Conservation (phyloP, 2,888 invertebrate genomes). For the Seladonia tumulorum region DNA sequence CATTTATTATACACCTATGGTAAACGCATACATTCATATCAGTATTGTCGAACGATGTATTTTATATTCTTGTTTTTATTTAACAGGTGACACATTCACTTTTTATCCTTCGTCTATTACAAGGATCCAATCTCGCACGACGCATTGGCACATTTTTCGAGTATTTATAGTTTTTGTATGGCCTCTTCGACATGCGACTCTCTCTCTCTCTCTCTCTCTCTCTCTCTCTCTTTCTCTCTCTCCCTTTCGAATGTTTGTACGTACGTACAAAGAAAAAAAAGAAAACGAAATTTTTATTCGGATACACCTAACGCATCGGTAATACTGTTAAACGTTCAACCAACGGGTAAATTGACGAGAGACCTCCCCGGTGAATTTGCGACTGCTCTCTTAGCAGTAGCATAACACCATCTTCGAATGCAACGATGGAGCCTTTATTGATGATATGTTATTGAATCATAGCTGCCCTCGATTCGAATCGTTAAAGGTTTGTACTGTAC, state of each 20-base stretch:
- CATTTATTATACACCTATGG: slow-evolving; percentile 50
- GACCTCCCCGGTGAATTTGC: slow-evolving; percentile 11
- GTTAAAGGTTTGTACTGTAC: slow-evolving; percentile 76
- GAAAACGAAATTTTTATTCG: slow-evolving; percentile 50
- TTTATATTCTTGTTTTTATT: slow-evolving; percentile 22
- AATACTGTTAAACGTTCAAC: slow-evolving; percentile 50
- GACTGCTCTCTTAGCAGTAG: slow-evolving; percentile 1
- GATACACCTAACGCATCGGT: slow-evolving; percentile 45
- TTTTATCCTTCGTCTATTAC: slow-evolving; percentile 52
- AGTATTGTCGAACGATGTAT: slow-evolving; percentile 25
- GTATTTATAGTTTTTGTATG: neutral
- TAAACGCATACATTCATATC: slow-evolving; percentile 61
- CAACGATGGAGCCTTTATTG: slow-evolving; percentile 25
- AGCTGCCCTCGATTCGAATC: slow-evolving; percentile 37
- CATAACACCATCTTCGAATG: slow-evolving; percentile 39
- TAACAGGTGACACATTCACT: slow-evolving; percentile 53
- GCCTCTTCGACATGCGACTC: slow-evolving; percentile 22
- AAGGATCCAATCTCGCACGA: slow-evolving; percentile 40
- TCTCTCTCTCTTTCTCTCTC: too few species aligned
- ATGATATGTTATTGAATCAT: slow-evolving; percentile 33
- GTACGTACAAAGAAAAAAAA: slow-evolving; percentile 44
- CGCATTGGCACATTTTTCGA: slow-evolving; percentile 56
- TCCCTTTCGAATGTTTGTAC: slow-evolving; percentile 25
- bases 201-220: neutral
- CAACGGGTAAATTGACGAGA: slow-evolving; percentile 37